Conservation (phyloP, 2,888 invertebrate genomes). For the Cerastoderma edule region DNA sequence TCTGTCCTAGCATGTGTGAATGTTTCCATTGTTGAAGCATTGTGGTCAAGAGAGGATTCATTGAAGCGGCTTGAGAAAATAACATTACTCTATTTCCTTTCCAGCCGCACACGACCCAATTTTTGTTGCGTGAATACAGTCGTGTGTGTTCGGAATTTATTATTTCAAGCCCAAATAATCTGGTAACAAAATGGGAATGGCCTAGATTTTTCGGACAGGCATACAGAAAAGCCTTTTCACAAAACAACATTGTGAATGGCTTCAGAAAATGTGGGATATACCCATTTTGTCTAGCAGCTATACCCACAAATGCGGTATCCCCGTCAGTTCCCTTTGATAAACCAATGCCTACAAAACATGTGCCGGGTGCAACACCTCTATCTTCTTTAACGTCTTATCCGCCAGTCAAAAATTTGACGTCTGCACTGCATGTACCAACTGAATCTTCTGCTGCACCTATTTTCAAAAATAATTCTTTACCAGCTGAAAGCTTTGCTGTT, state of each 20-base stretch:
- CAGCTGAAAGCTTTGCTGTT: too few relatives aligned
- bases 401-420: too few relatives aligned
- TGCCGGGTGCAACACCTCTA: too few relatives aligned
- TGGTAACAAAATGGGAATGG: slow-evolving; percentile 35
- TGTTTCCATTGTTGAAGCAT: slow-evolving; percentile 36
- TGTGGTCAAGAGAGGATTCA: slow-evolving; percentile 12
- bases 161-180: slow-evolving; percentile 8
- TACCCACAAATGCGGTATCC: too few relatives aligned
- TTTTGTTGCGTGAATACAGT: slow-evolving; percentile 29
- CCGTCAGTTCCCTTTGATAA: too few relatives aligned
- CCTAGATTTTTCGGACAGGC: slow-evolving; percentile 17
- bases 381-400: too few relatives aligned
- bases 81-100: slow-evolving; percentile 18
- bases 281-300: too few relatives aligned
- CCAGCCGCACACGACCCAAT: slow-evolving; percentile 43
- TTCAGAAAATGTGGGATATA: slow-evolving; percentile 30
- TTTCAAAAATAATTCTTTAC: too few relatives aligned
- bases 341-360: too few relatives aligned
- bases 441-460: too few relatives aligned
- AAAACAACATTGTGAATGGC: slow-evolving; percentile 27
- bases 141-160: slow-evolving; percentile 26
- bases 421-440: too few relatives aligned
- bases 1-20: slow-evolving; percentile 57
- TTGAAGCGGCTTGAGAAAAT: slow-evolving; percentile 15
- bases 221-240: slow-evolving; percentile 15